phyloP scores from a whole-genome alignment of 2,113 vertebrate genomes.

The Oxyruncus cristatus region DNA sequence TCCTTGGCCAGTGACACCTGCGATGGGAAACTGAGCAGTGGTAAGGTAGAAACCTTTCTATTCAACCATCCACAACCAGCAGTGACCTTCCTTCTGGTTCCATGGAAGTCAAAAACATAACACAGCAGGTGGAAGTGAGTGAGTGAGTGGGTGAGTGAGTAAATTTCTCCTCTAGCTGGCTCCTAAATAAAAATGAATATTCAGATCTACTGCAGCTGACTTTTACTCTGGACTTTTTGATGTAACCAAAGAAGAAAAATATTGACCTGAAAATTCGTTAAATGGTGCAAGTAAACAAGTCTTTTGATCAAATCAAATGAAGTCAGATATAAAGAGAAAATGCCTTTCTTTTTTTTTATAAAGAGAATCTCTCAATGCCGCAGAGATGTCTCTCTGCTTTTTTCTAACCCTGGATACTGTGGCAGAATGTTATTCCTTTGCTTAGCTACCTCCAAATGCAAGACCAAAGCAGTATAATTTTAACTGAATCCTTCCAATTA shows the following conservation, averaged over 20 bases:
- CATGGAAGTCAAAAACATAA: background rate
- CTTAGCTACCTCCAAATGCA: background rate
- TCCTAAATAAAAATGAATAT: background rate
- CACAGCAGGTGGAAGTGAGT: accelerated
- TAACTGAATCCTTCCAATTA: background rate
- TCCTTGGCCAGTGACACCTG: background rate
- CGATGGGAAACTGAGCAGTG: background rate
- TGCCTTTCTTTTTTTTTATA: background rate
- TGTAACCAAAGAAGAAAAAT: background rate
- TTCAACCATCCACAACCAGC: background rate
- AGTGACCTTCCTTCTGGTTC: background rate
- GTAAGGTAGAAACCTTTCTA: background rate
- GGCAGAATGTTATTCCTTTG: background rate
- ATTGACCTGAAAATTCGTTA: background rate
- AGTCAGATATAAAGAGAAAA: background rate
- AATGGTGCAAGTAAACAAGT: background rate
- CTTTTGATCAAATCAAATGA: background rate
- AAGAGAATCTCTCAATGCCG: background rate
- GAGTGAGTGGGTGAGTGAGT: background rate
- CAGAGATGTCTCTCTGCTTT: background rate
- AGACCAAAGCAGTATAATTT: background rate
- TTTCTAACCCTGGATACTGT: background rate
- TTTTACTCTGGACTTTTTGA: background rate
- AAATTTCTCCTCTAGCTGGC: background rate
- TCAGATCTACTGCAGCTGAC: background rate